Evolutionary conservation across 2,888 invertebrate genomes (phyloP).

Genomic region (Agrochola circellaris): DNA sequence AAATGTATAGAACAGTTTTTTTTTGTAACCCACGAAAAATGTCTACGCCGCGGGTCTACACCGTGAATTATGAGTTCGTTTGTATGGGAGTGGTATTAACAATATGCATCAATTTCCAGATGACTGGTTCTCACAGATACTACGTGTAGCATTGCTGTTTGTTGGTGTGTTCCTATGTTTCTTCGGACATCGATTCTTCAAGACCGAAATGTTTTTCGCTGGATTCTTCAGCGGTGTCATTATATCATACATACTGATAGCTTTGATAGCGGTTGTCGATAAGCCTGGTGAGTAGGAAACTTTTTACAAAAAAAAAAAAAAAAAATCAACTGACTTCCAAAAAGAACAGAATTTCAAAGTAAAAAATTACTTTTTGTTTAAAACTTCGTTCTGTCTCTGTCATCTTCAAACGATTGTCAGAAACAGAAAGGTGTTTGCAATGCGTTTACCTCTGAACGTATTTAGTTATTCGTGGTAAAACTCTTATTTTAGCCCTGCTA

Average conservation of each 20-base stretch:
- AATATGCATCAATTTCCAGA: conserved; percentile 71
- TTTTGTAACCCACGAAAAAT: neutral
- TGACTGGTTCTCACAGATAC: conserved; percentile 85
- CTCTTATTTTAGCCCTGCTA: conserved; percentile 86
- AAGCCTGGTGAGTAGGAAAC: conserved; percentile 66
- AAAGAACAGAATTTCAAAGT: no score
- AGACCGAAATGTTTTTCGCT: conserved; percentile 91
- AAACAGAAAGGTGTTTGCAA: no score
- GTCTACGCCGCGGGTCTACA: neutral
- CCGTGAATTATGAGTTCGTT: neutral
- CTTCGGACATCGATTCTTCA: conserved; percentile 92
- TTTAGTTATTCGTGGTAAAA: neutral
- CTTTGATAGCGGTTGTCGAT: conserved; percentile 73
- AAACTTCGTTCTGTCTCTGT: no score
- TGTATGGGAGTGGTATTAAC: neutral
- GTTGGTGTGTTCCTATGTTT: conserved; percentile 92
- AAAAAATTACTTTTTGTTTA: neutral
- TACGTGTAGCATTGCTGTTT: conserved; percentile 90
- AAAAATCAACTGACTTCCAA: no score
- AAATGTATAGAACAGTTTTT: neutral
- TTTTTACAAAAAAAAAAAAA: no score
- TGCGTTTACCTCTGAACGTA: neutral
- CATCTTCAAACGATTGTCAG: neutral
- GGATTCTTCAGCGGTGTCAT: conserved; percentile 91
- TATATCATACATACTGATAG: conserved; percentile 88